These are phyloP conservation scores for Morone chrysops DNA, from an alignment of 2,113 vertebrate genomes.

Conservation along the genomic window DNA sequence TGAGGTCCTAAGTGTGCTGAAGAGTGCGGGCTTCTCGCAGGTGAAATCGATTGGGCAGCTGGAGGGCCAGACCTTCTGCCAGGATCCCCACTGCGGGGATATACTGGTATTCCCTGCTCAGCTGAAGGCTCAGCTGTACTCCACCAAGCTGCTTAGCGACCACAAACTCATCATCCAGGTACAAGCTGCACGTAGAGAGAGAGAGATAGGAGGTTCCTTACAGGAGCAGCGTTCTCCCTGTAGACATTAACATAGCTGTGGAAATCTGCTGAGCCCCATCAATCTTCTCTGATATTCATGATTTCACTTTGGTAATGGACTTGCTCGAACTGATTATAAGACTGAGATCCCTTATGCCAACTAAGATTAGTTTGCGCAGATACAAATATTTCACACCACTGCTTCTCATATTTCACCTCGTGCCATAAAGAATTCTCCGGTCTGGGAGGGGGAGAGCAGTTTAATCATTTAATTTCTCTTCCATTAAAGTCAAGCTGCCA, in stretches of 20 bases:
- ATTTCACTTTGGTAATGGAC: slow-evolving; percentile 46
- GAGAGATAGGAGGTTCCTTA: not conserved
- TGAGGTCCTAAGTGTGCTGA: slow-evolving; percentile 85
- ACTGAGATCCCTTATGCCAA: slow-evolving; percentile 39
- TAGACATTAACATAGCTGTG: slow-evolving; percentile 17
- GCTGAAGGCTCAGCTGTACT: slow-evolving; percentile 85
- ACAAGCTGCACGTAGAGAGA: slow-evolving; percentile 41
- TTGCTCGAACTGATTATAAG: slow-evolving; percentile 56
- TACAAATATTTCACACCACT: slow-evolving; percentile 60
- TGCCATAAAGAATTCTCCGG: slow-evolving; percentile 49
- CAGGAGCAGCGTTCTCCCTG: slow-evolving; percentile 14
- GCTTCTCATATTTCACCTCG: slow-evolving; percentile 44
- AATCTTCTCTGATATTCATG: slow-evolving; percentile 49
- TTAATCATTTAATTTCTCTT: slow-evolving; percentile 67
- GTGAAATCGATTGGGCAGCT: slow-evolving; percentile 85
- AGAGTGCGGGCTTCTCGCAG: slow-evolving; percentile 83
- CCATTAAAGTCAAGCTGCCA: slow-evolving; percentile 62
- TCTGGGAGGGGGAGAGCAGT: slow-evolving; percentile 23
- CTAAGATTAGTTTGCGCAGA: slow-evolving; percentile 65
- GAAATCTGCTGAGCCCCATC: slow-evolving; percentile 11
- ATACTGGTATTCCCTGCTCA: slow-evolving; percentile 88
- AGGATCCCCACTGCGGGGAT: slow-evolving; percentile 89
- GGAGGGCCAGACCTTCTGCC: slow-evolving; percentile 83
- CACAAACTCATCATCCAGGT: slow-evolving; percentile 92
- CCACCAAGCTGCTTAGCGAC: slow-evolving; percentile 84